Conservation (phyloP, 2,113 vertebrate species). For the Anarhynchus alexandrinus region DNA sequence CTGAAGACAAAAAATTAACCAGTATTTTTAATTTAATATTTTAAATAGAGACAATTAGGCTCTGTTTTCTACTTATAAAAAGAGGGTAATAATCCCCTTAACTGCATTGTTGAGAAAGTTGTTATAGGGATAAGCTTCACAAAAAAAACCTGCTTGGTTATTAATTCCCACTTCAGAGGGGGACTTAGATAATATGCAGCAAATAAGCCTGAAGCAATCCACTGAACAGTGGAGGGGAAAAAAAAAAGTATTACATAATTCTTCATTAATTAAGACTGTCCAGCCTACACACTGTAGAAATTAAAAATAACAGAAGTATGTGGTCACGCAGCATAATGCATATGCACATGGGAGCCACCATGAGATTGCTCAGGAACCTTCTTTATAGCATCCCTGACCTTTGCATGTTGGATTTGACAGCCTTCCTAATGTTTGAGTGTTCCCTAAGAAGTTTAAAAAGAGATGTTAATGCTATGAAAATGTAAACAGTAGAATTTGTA, state of each 20-base stretch:
- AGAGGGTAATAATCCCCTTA: not conserved
- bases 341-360: not conserved
- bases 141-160: not conserved
- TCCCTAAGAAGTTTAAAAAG: not conserved
- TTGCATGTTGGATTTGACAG: not conserved
- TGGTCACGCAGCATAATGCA: not conserved
- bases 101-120: not conserved
- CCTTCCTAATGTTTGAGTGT: not conserved
- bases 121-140: not conserved
- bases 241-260: not conserved
- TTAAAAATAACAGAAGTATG: not conserved
- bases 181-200: not conserved
- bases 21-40: not conserved
- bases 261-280: not conserved
- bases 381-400: not conserved
- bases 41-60: not conserved
- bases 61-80: not conserved
- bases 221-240: not conserved
- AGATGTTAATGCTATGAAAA: not conserved
- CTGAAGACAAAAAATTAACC: not conserved
- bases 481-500: not conserved
- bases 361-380: not conserved
- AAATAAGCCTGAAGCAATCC: not conserved
- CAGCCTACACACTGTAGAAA: not conserved
- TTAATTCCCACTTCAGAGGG: constrained; percentile 8